phyloP scores from a whole-genome alignment of 2,113 vertebrate genomes.

The Ailurus styani region DNA sequence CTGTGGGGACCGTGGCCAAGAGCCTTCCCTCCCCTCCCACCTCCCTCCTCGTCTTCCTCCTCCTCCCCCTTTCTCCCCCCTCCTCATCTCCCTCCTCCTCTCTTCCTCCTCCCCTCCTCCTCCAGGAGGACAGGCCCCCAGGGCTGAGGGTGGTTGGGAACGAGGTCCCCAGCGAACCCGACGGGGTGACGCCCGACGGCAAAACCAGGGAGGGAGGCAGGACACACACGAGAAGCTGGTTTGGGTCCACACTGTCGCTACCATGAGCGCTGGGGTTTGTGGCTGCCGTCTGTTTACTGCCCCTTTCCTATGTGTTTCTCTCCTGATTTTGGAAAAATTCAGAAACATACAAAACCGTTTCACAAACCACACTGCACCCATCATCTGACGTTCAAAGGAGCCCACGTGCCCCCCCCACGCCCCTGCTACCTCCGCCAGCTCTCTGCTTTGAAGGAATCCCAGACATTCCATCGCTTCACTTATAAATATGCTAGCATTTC shows the following conservation, averaged over 20 bases:
- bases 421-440: too few relatives aligned
- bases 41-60: background rate
- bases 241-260: fast-evolving
- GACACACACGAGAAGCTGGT: fast-evolving
- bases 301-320: background rate
- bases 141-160: background rate
- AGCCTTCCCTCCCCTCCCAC: background rate
- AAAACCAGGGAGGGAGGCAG: fast-evolving
- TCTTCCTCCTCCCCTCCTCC: background rate
- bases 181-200: fast-evolving
- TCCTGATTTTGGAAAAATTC: background rate
- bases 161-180: fast-evolving
- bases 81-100: too few relatives aligned
- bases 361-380: fast-evolving
- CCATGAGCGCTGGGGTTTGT: background rate
- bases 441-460: background rate
- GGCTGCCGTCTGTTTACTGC: background rate
- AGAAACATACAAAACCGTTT: background rate
- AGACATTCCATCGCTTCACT: fast-evolving
- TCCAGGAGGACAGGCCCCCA: background rate
- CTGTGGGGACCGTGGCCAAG: background rate
- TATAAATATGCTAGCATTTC: fast-evolving
- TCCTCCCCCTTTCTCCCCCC: too few relatives aligned
- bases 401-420: fast-evolving
- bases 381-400: background rate